Conservation (phyloP, 1,140 invertebrate species). For the Lordiphosa stackelbergi region DNA sequence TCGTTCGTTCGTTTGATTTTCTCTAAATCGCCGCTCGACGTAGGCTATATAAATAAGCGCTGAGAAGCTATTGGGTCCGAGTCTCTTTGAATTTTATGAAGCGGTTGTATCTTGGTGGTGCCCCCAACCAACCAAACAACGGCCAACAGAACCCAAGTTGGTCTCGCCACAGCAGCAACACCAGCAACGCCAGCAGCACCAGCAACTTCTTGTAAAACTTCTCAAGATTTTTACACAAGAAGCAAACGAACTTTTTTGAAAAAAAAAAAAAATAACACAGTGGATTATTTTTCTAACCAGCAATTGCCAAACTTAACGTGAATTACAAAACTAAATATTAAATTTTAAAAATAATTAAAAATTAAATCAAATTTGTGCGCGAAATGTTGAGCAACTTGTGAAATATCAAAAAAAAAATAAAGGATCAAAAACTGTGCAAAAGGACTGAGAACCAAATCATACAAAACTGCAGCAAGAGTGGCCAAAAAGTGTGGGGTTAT, state of each 20-base stretch:
- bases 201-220: constrained; percentile 35
- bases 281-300: constrained; percentile 44
- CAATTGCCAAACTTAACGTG: constrained; percentile 13
- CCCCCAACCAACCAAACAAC: constrained; percentile 45
- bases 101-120: constrained; percentile 77
- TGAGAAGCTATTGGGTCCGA: constrained; percentile 76
- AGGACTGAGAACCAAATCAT: constrained; percentile 32
- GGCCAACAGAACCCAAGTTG: constrained; percentile 43
- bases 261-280: constrained; percentile 32
- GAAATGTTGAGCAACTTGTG: constrained; percentile 48
- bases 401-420: constrained; percentile 23
- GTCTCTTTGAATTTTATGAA: constrained; percentile 78
- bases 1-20: constrained; percentile 60
- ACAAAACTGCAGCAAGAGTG: constrained; percentile 40
- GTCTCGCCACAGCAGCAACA: constrained; percentile 21
- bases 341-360: constrained; percentile 26
- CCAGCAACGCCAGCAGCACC: constrained; percentile 6
- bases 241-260: constrained; percentile 43
- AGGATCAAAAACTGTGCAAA: constrained; percentile 56
- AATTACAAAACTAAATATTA: constrained; percentile 26
- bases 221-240: constrained; percentile 37
- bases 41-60: constrained; percentile 77
- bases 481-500: constrained; percentile 37
- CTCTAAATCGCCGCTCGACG: constrained; percentile 67
- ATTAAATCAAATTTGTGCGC: constrained; percentile 49